These are phyloP conservation scores for Erpobdella octoculata DNA, from an alignment of 2,888 invertebrate species.

Conservation along the genomic window DNA sequence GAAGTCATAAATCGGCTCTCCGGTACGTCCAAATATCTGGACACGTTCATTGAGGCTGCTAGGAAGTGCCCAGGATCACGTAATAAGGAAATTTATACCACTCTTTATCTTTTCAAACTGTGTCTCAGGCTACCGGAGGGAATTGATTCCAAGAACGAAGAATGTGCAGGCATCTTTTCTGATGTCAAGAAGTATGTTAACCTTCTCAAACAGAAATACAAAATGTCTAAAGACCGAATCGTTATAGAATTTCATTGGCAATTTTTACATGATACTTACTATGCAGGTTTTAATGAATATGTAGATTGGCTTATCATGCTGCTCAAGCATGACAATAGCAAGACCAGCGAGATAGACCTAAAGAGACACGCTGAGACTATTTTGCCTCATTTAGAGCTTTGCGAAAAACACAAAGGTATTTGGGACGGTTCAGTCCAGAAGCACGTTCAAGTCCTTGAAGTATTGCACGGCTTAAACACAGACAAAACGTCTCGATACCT, in stretches of 20 bases:
- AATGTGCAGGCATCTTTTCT: neutral
- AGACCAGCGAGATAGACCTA: neutral
- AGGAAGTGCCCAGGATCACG: neutral
- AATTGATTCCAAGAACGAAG: neutral
- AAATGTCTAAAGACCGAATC: neutral
- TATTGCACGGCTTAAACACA: neutral
- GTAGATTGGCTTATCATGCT: neutral
- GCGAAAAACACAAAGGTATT: neutral
- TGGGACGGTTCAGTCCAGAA: constrained; percentile 1
- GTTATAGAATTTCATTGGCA: neutral
- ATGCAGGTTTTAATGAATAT: neutral
- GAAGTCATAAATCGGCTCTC: constrained; percentile 9
- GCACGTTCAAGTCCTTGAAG: constrained; percentile 16
- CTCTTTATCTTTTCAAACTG: constrained; percentile 6
- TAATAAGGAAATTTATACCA: neutral
- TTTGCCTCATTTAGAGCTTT: neutral
- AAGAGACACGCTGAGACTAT: neutral
- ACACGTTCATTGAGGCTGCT: neutral
- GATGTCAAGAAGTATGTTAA: neutral
- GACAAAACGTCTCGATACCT: neutral
- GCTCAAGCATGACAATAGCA: neutral
- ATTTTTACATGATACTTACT: neutral
- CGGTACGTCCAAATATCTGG: neutral
- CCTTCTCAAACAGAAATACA: neutral
- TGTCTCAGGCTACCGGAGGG: neutral